Evolutionary conservation across 2,797 vertebrate genomes (phyloP).

Genomic region (Acridotheres tristis): DNA sequence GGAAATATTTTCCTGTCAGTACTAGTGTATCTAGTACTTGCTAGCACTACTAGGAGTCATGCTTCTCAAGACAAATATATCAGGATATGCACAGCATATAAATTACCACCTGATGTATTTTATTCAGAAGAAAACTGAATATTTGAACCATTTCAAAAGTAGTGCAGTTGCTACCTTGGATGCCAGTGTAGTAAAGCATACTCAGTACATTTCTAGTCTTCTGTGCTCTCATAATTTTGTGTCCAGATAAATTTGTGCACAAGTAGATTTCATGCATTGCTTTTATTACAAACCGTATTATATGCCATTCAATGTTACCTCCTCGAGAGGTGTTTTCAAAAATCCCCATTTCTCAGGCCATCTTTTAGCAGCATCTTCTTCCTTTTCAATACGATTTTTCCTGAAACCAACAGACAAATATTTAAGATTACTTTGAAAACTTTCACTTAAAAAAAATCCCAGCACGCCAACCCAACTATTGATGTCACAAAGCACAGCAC

Average conservation of each 20-base stretch:
- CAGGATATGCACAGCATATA: constrained; percentile 14
- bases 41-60: constrained; percentile 21
- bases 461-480: rapidly evolving
- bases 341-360: constrained; percentile 88
- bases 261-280: neutral
- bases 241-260: neutral
- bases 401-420: constrained; percentile 58
- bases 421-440: neutral
- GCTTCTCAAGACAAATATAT: constrained; percentile 33
- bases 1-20: constrained; percentile 65
- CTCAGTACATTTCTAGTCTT: neutral
- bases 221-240: neutral
- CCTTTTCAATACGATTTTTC: constrained; percentile 70
- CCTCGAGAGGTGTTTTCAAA: constrained; percentile 66
- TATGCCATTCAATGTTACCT: constrained; percentile 65
- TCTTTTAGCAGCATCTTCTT: constrained; percentile 65
- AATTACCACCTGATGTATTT: neutral
- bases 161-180: neutral
- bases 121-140: neutral
- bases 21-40: constrained; percentile 40
- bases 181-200: neutral
- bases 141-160: neutral
- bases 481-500: neutral
- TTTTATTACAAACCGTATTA: neutral
- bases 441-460: rapidly evolving